These are phyloP conservation scores for Leptopilina syphax DNA, from an alignment of 2,888 invertebrate genomes.

Conservation along the genomic window DNA sequence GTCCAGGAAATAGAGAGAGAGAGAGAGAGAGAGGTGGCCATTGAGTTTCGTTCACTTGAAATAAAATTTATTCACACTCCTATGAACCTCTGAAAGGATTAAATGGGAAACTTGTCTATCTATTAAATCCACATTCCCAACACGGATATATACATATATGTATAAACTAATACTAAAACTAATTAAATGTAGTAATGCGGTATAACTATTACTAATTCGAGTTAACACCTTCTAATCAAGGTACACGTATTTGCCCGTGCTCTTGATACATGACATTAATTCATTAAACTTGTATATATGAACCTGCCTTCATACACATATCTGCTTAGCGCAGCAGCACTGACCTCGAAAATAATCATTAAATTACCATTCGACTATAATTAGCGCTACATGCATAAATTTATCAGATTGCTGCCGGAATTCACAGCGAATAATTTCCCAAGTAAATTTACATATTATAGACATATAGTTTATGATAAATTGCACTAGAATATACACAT, in stretches of 20 bases:
- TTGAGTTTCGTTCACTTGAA: constrained; percentile 3
- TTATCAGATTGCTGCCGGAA: not conserved
- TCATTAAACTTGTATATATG: constrained; percentile 28
- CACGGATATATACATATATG: not conserved
- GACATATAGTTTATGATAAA: too few species aligned
- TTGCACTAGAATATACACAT: too few species aligned
- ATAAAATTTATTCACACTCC: not conserved
- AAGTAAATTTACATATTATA: too few species aligned
- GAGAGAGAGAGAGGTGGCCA: not conserved
- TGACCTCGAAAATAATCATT: constrained; percentile 30
- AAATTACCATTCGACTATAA: constrained; percentile 15
- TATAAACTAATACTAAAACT: not conserved
- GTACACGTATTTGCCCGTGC: not conserved
- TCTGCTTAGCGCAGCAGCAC: constrained; percentile 1
- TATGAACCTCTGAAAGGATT: constrained; percentile 1
- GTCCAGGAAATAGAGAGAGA: not conserved
- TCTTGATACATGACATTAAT: constrained; percentile 18
- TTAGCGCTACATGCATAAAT: not conserved
- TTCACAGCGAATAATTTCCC: not conserved
- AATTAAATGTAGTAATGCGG: constrained; percentile 25
- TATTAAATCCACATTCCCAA: constrained; percentile 11
- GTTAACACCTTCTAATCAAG: constrained; percentile 28
- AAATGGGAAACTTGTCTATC: constrained; percentile 19
- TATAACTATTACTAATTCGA: constrained; percentile 28
- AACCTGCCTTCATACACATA: constrained; percentile 1